phyloP scores from a whole-genome alignment of 2,888 invertebrate genomes.

The Keiferia lycopersicella region DNA sequence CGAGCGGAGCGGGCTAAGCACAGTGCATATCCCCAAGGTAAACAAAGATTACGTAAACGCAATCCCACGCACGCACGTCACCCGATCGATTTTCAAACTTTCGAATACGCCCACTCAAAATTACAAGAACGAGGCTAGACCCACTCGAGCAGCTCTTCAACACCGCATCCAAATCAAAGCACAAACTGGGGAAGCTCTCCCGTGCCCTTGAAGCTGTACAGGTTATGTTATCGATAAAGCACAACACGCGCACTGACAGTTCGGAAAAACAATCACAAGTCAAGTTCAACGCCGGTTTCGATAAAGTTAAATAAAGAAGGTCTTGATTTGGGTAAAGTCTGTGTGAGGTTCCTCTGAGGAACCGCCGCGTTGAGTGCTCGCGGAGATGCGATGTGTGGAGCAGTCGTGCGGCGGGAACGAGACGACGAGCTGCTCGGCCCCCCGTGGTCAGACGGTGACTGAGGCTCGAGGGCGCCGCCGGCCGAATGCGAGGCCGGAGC shows the following conservation, averaged over 20 bases:
- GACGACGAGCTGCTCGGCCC: slow-evolving; percentile 47
- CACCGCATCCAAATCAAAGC: slow-evolving; percentile 69
- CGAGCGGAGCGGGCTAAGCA: slow-evolving; percentile 51
- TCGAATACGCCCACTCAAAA: slow-evolving; percentile 78
- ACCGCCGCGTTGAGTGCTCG: slow-evolving; percentile 45
- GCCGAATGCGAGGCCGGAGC: slow-evolving; percentile 50
- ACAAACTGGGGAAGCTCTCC: slow-evolving; percentile 56
- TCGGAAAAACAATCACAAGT: slow-evolving; percentile 75
- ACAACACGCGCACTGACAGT: slow-evolving; percentile 80
- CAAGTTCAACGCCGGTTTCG: slow-evolving; percentile 67
- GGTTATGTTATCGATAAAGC: slow-evolving; percentile 81
- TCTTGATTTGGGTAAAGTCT: slow-evolving; percentile 47
- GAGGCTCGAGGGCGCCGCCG: slow-evolving; percentile 69
- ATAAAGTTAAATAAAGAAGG: slow-evolving; percentile 48
- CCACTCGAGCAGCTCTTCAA: slow-evolving; percentile 56
- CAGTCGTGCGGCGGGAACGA: slow-evolving; percentile 50
- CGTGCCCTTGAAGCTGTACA: slow-evolving; percentile 78
- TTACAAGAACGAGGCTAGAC: slow-evolving; percentile 60
- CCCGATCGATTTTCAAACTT: slow-evolving; percentile 80
- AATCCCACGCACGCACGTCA: slow-evolving; percentile 80
- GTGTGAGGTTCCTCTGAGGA: slow-evolving; percentile 42
- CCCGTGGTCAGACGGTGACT: slow-evolving; percentile 66
- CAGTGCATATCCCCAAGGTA: slow-evolving; percentile 79
- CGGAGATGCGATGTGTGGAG: slow-evolving; percentile 56
- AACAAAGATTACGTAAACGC: slow-evolving; percentile 81